phyloP scores from a whole-genome alignment of 2,797 vertebrate genomes.

The Prunella strophiata region DNA sequence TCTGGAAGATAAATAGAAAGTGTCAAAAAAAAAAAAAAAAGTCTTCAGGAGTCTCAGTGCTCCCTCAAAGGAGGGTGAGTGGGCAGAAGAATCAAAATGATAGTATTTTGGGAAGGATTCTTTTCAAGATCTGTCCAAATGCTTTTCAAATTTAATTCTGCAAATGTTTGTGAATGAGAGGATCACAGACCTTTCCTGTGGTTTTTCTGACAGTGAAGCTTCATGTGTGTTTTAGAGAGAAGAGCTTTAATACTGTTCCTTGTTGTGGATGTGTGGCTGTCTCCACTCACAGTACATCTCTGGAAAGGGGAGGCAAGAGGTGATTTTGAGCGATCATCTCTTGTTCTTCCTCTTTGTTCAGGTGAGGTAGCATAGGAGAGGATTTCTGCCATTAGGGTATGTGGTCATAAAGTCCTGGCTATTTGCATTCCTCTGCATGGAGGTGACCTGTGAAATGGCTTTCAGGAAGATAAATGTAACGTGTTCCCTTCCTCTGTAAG shows the following conservation, averaged over 20 bases:
- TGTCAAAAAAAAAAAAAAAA: neutral
- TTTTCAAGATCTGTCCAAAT: neutral
- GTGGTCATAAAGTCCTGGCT: rapidly evolving
- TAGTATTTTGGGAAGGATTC: neutral
- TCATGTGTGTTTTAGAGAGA: neutral
- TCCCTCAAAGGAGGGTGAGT: neutral
- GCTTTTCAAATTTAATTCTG: neutral
- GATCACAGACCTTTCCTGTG: neutral
- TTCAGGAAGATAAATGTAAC: neutral
- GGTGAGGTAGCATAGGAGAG: neutral
- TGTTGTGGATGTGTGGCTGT: neutral
- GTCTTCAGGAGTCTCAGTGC: neutral
- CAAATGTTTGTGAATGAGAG: neutral
- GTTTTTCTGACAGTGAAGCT: neutral
- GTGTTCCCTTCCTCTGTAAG: neutral
- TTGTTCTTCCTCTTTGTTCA: neutral
- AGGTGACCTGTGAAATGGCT: neutral
- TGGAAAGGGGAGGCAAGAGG: neutral
- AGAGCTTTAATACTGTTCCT: neutral
- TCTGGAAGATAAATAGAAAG: neutral
- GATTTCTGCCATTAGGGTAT: neutral
- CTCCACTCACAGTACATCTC: neutral
- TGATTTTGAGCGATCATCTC: neutral
- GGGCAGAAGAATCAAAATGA: neutral
- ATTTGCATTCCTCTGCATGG: neutral